Evolutionary conservation across 2,888 invertebrate genomes (phyloP), one percentile per base, ranked within the genome.

Genomic region (Lasioglossum leucozonium): DNA sequence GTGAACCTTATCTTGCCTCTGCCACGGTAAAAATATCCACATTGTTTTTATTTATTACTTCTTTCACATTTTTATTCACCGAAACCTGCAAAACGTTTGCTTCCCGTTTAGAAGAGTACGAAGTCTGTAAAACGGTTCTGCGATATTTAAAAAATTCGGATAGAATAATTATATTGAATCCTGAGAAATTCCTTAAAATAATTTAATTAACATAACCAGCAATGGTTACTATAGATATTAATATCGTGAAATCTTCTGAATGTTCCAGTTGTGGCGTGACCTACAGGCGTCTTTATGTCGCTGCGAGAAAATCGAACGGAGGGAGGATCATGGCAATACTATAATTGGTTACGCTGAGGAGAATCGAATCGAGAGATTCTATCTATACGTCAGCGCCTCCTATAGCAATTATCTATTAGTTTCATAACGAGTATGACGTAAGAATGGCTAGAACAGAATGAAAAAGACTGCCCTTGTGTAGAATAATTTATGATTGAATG

Each of bases 401-500:
- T 81, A 30, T 72, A 72, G 42, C 62, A 76, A 73, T 81, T 47
- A 51, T 81, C 40, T 26, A 30, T 69, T 73, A 65, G 72, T 69
- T 44, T 11, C 42, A 73, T 40, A 47, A 44, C 26, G 37, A 18
- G 69, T 51, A 71, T 22, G 65, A 42, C 37, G 74, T 55, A 75
- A 74, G 34, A 51, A 16, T 37, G 81, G 67, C n/a, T 76, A 67
- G 78, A 83, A 62, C 40, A 67, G 44, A 79, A 82, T 62, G 79
- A 85, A 82, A 74, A 85, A 85, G 85, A 85, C 84, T 85, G 85
- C 77, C 85, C 55, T 65, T 44, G 85, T 18, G 79, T 85, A 77
- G 80, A 85, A 74, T 84, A 79, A 84, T 79, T 83, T 84, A 83
- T 73, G 73, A 74, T 11, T 71, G 74, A 82, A 47, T 44, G 72